phyloP scores from a whole-genome alignment of 2,797 vertebrate species.

The Sebastes paucispinis region DNA sequence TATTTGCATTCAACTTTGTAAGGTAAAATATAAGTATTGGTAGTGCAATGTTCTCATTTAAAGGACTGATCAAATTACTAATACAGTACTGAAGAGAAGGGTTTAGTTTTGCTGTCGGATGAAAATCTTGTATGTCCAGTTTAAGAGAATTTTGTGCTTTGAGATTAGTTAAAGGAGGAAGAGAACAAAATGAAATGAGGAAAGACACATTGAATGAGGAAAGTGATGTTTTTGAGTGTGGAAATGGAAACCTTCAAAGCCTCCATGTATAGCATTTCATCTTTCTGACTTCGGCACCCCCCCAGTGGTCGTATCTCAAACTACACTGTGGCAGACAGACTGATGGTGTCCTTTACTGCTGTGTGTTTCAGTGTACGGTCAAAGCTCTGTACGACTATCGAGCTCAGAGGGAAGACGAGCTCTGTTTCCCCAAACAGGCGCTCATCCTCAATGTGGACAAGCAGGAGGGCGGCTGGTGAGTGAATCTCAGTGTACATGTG shows the following conservation, averaged over 20 bases:
- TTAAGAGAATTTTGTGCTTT: neutral
- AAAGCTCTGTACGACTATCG: conserved; percentile 97
- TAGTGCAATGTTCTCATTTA: too few relatives aligned
- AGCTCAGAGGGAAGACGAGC: conserved; percentile 94
- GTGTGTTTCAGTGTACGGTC: conserved; percentile 87
- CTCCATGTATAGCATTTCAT: neutral
- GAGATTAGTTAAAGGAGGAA: too few relatives aligned
- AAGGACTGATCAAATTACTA: too few relatives aligned
- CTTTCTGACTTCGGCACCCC: neutral
- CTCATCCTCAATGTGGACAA: conserved; percentile 95
- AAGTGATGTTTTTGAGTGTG: neutral
- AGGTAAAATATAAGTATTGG: neutral
- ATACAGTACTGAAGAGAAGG: too few relatives aligned
- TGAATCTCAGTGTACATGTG: neutral
- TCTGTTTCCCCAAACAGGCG: conserved; percentile 94
- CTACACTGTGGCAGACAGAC: neutral
- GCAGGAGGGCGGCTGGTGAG: conserved; percentile 97
- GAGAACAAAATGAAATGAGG: neutral
- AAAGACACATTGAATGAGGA: neutral
- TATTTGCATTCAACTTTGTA: neutral
- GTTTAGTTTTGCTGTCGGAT: too few relatives aligned
- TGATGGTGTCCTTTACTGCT: neutral
- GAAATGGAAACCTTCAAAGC: neutral
- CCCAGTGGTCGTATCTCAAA: neutral
- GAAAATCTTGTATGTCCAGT: too few relatives aligned